A percentile compares a stretch with the other conserved stretches of the same genome.
Conservation (phyloP, 1,140 invertebrate species). For the Leptoteleia sp. region DNA sequence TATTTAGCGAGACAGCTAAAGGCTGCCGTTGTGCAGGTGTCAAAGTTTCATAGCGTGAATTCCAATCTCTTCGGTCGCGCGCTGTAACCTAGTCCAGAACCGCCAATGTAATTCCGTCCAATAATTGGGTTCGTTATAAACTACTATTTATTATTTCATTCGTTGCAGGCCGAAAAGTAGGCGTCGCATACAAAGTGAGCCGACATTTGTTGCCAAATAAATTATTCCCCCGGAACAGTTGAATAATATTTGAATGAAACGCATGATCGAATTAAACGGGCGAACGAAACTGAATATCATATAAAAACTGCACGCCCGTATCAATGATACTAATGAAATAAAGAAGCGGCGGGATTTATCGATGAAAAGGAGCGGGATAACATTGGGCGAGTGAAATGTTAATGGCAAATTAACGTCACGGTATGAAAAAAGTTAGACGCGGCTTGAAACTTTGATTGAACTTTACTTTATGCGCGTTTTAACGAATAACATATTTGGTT, state of each 20-base stretch:
- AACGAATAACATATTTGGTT: conserved; percentile 14
- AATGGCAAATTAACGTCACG: conserved; percentile 25
- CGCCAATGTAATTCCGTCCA: conserved; percentile 49
- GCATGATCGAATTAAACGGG: conserved; percentile 33
- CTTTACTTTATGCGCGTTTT: conserved; percentile 2
- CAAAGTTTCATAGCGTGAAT: conserved; percentile 64
- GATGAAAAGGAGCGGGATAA: conserved; percentile 6
- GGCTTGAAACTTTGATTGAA: conserved; percentile 4
- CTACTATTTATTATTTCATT: conserved; percentile 55
- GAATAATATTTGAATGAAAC: conserved; percentile 38
- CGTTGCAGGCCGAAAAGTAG: conserved; percentile 26
- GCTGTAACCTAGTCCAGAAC: conserved; percentile 33
- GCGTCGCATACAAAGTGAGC: conserved; percentile 28
- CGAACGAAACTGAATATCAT: conserved; percentile 6
- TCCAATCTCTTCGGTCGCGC: conserved; percentile 51
- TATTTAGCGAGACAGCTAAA: conserved; percentile 62
- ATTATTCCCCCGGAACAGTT: conserved; percentile 36
- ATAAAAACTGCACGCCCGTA: conserved; percentile 6
- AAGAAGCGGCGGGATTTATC: conserved; percentile 1
- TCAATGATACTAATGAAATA: conserved; percentile 6
- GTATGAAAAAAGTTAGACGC: conserved; percentile 24
- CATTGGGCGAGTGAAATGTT: background rate
- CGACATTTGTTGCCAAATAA: conserved; percentile 42
- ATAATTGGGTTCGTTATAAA: conserved; percentile 63
- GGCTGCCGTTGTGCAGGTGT: conserved; percentile 57